These are phyloP conservation scores for Ceyx melanurus DNA, from an alignment of 2,113 vertebrate species.

Conservation along the genomic window DNA sequence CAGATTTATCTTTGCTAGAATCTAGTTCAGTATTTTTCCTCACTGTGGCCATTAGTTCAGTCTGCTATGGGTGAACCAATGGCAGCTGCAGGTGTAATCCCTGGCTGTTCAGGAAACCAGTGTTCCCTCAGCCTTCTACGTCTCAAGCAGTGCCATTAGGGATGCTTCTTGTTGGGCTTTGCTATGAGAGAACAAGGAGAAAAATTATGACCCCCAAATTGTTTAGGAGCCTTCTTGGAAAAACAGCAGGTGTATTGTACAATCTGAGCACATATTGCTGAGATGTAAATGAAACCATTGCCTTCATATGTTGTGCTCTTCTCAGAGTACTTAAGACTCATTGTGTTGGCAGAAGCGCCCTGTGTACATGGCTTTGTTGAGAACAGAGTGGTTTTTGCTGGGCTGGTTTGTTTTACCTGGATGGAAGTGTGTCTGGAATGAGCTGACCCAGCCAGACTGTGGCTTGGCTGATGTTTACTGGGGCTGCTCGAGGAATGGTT, in stretches of 20 bases:
- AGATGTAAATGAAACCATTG: not conserved
- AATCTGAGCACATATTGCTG: not conserved
- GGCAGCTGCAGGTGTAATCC: not conserved
- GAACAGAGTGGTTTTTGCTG: not conserved
- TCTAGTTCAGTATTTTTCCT: not conserved
- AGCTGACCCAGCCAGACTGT: not conserved
- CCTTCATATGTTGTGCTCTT: not conserved
- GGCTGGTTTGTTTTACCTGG: not conserved
- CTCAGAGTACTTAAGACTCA: not conserved
- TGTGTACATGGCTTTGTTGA: not conserved
- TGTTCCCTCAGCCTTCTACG: fast-evolving
- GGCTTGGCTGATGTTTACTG: not conserved
- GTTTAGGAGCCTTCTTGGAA: not conserved
- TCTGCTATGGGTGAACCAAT: not conserved
- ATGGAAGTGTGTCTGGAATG: not conserved
- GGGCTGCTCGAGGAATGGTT: not conserved
- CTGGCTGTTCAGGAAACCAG: not conserved
- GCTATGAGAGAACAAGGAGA: not conserved
- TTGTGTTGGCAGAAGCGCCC: not conserved
- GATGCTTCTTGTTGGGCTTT: not conserved
- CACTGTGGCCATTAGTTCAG: not conserved
- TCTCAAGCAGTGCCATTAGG: not conserved
- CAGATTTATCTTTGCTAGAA: not conserved
- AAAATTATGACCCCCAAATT: not conserved
- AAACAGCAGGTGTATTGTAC: not conserved